Evolutionary conservation across 2,888 invertebrate genomes (phyloP), one percentile per base, ranked within the genome.

Genomic region (Drosophila meridiana): DNA sequence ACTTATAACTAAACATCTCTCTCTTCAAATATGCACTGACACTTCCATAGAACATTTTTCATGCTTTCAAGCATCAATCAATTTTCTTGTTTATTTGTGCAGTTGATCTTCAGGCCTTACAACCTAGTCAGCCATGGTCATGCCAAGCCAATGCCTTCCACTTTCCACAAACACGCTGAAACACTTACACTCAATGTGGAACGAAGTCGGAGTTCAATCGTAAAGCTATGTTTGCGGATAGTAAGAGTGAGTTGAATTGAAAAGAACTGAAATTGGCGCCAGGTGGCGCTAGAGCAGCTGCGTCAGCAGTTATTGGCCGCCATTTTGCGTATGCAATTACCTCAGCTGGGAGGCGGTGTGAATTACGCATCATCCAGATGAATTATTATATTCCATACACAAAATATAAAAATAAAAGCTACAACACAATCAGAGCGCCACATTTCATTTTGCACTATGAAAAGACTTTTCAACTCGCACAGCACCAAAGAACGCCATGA

Each of bases 361-460:
- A 70, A 62, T 67, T 76, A 60, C 66, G 66, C 77, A 78, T 80
- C 78, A 80, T 45, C 53, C 48, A 50, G 77, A 76, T 73, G 82
- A 81, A 70, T 87, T 87, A 85, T 87, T 89, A 81, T 82, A 84
- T 79, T 78, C 71, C 71, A 67, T 59, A 50, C 34, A 66, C 67
- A 56, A 59, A 20, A 60, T 43, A 60, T 8, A 43, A 69, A 59
- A 30, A 64, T 56, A 52, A 70, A 38, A 57, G 42, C 64, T 60
- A 48, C 28, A 57, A 52, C 38, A 74, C 61, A 76, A 56, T 66
- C 66, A 57, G 28, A 60, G 59, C 65, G 61, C 61, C 70, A 76
- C 85, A 89, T 83, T 85, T 81, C 62, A 81, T 80, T 81, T 90
- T 84, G 59, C 73, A 73, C 62, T 66, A 57, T 78, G 76, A 85